Conservation (phyloP, 2,113 vertebrate species). For the Chionomys nivalis region DNA sequence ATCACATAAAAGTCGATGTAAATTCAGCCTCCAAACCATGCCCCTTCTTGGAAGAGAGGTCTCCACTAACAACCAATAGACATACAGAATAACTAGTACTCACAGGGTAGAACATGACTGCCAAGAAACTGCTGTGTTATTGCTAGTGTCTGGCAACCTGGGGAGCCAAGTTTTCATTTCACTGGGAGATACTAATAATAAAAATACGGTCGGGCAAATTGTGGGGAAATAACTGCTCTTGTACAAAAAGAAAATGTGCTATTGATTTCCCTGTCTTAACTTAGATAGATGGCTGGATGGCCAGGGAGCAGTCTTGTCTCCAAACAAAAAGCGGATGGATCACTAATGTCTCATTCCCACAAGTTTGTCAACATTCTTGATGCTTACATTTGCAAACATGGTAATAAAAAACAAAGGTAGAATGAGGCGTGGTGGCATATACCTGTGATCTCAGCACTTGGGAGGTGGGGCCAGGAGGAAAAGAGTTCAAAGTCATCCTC, state of each 20-base stretch:
- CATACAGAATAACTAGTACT: background rate
- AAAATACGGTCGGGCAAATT: background rate
- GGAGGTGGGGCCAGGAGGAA: too few species aligned
- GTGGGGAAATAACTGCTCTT: constrained; percentile 42
- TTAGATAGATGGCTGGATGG: background rate
- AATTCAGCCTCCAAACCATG: constrained; percentile 5
- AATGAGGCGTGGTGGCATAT: background rate
- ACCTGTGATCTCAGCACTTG: background rate
- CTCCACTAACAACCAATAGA: constrained; percentile 12
- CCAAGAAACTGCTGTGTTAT: constrained; percentile 35
- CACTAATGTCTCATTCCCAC: background rate
- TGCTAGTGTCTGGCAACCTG: constrained; percentile 48
- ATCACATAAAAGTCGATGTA: constrained; percentile 39
- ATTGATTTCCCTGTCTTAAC: background rate
- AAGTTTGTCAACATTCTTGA: constrained; percentile 18
- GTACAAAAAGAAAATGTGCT: constrained; percentile 15
- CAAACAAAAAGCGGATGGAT: constrained; percentile 10
- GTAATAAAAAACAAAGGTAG: constrained; percentile 25
- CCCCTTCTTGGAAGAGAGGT: background rate
- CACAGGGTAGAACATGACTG: constrained; percentile 3
- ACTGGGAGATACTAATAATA: constrained; percentile 38
- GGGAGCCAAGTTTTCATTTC: constrained; percentile 43
- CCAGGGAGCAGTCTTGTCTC: background rate
- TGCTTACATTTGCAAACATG: constrained; percentile 17
- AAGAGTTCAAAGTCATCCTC: background rate